Conservation (phyloP, 2,888 invertebrate genomes). For the Apamea epomidion region DNA sequence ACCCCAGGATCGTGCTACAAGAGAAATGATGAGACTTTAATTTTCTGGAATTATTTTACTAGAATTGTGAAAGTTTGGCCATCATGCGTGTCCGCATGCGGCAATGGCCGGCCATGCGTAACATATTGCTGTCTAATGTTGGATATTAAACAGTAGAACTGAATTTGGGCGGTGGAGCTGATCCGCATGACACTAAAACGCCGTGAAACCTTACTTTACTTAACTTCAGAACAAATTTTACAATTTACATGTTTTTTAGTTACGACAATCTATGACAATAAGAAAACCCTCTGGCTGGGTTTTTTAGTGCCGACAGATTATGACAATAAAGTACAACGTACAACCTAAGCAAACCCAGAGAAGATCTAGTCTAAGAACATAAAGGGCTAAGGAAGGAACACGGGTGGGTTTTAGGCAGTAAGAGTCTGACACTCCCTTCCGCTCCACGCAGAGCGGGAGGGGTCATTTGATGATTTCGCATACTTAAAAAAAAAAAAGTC, state of each 20-base stretch:
- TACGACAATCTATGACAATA: not conserved
- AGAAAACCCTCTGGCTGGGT: not conserved
- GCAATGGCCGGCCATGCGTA: not conserved
- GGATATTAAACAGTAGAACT: not conserved
- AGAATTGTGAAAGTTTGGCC: not conserved
- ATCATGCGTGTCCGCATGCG: not conserved
- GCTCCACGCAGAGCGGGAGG: too few relatives aligned
- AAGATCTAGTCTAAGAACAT: not conserved
- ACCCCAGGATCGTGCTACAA: slow-evolving; percentile 91
- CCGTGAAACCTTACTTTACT: not conserved
- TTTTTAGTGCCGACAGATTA: not conserved
- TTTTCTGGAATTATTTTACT: slow-evolving; percentile 2
- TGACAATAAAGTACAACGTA: not conserved
- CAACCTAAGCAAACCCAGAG: not conserved
- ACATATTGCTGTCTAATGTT: not conserved
- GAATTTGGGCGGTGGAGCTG: not conserved
- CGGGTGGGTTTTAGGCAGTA: too few relatives aligned
- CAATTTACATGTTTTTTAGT: not conserved
- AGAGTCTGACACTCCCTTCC: too few relatives aligned
- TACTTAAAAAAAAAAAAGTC: too few relatives aligned
- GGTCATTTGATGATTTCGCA: too few relatives aligned
- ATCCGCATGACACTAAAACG: not conserved
- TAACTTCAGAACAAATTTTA: not conserved
- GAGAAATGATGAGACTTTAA: slow-evolving; percentile 5
- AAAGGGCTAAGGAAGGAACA: too few relatives aligned